These are phyloP conservation scores for Eupithecia centaureata DNA, from an alignment of 2,888 invertebrate species.

Conservation along the genomic window DNA sequence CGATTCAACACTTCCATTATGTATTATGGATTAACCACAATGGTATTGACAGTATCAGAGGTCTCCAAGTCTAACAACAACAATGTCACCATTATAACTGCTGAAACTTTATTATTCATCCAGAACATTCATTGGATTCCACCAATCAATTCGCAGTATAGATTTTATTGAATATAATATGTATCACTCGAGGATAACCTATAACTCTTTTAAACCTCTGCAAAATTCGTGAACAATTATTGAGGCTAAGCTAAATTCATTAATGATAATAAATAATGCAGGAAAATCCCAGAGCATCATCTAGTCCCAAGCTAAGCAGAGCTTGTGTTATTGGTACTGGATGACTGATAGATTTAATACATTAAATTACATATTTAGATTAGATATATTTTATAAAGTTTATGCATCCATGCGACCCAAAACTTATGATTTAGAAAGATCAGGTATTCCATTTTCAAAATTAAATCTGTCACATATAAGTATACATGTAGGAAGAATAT, in stretches of 20 bases:
- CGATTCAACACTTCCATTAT: conserved; percentile 15
- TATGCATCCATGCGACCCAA: background rate
- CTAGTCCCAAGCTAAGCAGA: no score
- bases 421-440: background rate
- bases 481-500: background rate
- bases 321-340: no score
- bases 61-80: background rate
- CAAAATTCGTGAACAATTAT: no score
- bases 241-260: no score
- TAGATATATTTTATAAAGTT: background rate
- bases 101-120: background rate
- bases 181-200: background rate
- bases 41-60: background rate
- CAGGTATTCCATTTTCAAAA: background rate
- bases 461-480: background rate
- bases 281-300: no score
- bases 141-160: no score
- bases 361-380: background rate
- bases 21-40: background rate
- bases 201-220: no score
- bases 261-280: no score
- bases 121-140: background rate
- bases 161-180: no score
- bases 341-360: no score
- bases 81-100: background rate